phyloP scores from a whole-genome alignment of 2,113 vertebrate genomes.

The Gopherus flavomarginatus region DNA sequence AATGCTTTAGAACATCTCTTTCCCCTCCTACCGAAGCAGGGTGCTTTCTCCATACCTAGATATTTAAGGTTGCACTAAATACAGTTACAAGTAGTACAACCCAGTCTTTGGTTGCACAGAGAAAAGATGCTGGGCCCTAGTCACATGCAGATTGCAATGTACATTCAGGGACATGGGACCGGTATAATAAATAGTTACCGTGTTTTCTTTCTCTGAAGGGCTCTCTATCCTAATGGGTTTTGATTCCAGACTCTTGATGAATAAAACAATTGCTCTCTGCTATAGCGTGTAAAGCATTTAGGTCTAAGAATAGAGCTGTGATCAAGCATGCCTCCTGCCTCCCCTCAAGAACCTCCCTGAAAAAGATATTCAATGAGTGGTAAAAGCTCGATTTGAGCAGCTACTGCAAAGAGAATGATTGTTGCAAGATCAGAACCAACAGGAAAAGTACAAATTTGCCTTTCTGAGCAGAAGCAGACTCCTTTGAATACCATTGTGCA shows the following conservation, averaged over 20 bases:
- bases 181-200: accelerated
- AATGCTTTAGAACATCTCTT: not conserved
- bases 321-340: not conserved
- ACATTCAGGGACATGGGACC: accelerated
- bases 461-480: not conserved
- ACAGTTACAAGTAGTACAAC: accelerated
- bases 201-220: accelerated
- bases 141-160: accelerated
- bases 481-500: not conserved
- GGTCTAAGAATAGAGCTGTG: not conserved
- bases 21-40: not conserved
- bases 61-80: not conserved
- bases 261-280: not conserved
- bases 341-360: not conserved
- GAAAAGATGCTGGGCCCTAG: accelerated
- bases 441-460: not conserved
- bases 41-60: accelerated
- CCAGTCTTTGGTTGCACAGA: not conserved
- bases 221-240: accelerated
- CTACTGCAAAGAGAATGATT: not conserved
- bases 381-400: not conserved
- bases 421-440: not conserved
- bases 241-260: not conserved
- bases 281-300: not conserved
- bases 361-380: not conserved